A percentile compares a stretch with the other conserved stretches of the same genome.
Evolutionary conservation across 1,140 invertebrate genomes (phyloP).

Genomic region (Ceratoteleas bidentatus): DNA sequence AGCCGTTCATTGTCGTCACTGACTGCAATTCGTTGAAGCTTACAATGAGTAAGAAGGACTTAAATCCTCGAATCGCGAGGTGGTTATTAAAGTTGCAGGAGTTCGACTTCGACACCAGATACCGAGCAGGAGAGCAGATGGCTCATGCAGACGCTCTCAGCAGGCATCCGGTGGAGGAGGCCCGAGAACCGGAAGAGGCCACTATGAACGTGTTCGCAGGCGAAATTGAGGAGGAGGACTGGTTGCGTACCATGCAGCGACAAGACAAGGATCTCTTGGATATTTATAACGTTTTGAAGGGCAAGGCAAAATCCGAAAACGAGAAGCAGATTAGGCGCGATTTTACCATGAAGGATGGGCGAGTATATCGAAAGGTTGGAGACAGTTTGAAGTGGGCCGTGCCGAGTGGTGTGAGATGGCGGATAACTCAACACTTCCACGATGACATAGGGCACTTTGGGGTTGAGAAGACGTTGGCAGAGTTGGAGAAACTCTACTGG

Average conservation of each 20-base stretch:
- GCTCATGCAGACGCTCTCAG: constrained; percentile 21
- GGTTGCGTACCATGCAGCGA: constrained; percentile 17
- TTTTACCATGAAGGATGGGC: constrained; percentile 1
- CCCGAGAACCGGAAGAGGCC: not conserved
- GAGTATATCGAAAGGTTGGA: constrained; percentile 8
- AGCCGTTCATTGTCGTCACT: constrained; percentile 70
- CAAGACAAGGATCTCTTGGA: constrained; percentile 11
- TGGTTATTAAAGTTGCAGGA: constrained; percentile 27
- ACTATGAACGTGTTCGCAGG: constrained; percentile 1
- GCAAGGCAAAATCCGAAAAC: not conserved
- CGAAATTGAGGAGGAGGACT: constrained; percentile 9
- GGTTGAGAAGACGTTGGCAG: constrained; percentile 64
- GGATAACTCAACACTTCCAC: constrained; percentile 10
- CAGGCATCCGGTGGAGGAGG: constrained; percentile 1
- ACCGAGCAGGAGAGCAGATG: constrained; percentile 12
- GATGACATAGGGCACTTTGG: constrained; percentile 17
- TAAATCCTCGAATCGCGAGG: constrained; percentile 19
- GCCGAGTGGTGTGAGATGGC: constrained; percentile 17
- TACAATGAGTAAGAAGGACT: constrained; percentile 14
- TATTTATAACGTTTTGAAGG: constrained; percentile 6
- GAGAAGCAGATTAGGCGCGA: constrained; percentile 13
- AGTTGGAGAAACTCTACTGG: constrained; percentile 68
- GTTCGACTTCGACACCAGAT: constrained; percentile 15
- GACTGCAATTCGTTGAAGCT: constrained; percentile 70
- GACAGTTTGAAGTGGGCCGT: constrained; percentile 8